Evolutionary conservation across 2,797 vertebrate species (phyloP).

Genomic region (Oryzias dopingdopingensis): DNA sequence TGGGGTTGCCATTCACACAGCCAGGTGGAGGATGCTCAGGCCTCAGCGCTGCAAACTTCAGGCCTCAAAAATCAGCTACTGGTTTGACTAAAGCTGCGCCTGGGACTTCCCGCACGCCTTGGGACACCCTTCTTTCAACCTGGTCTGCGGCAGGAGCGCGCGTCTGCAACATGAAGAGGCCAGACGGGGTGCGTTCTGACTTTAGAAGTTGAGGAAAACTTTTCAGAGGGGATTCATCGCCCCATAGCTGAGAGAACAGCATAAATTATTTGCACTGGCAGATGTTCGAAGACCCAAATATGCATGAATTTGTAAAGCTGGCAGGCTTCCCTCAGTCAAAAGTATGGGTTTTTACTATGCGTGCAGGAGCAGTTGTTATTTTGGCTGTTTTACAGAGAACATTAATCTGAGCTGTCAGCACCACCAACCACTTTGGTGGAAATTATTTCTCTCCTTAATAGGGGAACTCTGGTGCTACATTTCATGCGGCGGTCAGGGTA

Average conservation of each 20-base stretch:
- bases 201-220: constrained; percentile 73
- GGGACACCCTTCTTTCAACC: constrained; percentile 57
- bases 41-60: constrained; percentile 58
- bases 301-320: constrained; percentile 84
- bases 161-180: constrained; percentile 59
- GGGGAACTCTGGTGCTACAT: constrained; percentile 74
- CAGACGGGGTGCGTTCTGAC: constrained; percentile 24
- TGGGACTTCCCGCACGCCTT: constrained; percentile 68
- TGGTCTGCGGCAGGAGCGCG: constrained; percentile 66
- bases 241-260: constrained; percentile 76
- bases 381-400: constrained; percentile 68
- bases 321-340: constrained; percentile 74
- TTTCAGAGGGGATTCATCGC: constrained; percentile 74
- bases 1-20: constrained; percentile 43
- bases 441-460: constrained; percentile 78
- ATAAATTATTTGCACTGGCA: constrained; percentile 85
- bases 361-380: constrained; percentile 77
- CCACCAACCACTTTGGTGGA: constrained; percentile 72
- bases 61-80: constrained; percentile 67
- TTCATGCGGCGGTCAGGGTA: constrained; percentile 73
- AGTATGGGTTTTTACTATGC: constrained; percentile 74
- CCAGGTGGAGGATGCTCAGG: constrained; percentile 49
- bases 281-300: constrained; percentile 87
- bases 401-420: constrained; percentile 75
- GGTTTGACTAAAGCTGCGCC: constrained; percentile 58